Conservation (phyloP, 2,888 invertebrate genomes). For the Coleophora deauratella region DNA sequence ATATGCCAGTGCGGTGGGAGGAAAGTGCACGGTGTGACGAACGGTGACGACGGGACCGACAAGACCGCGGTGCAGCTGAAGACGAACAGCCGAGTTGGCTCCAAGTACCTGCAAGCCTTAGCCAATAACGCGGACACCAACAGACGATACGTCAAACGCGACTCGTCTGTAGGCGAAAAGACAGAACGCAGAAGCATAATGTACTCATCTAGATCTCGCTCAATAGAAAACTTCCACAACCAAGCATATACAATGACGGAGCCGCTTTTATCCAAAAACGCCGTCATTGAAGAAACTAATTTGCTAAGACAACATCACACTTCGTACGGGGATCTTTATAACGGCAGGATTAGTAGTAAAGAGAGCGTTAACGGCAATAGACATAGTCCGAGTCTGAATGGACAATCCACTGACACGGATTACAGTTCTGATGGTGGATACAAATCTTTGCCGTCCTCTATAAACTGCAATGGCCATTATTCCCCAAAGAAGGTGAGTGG, state of each 20-base stretch:
- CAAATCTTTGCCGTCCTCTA: conserved; percentile 68
- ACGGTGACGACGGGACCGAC: conserved; percentile 34
- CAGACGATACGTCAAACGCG: conserved; percentile 51
- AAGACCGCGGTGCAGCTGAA: conserved; percentile 46
- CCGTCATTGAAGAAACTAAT: conserved; percentile 48
- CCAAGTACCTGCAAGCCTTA: conserved; percentile 64
- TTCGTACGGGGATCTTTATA: conserved; percentile 62
- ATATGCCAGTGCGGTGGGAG: conserved; percentile 61
- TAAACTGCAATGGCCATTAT: conserved; percentile 44
- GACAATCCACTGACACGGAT: conserved; percentile 67
- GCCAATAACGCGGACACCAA: conserved; percentile 40
- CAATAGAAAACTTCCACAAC: conserved; percentile 65
- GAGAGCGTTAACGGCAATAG: conserved; percentile 58
- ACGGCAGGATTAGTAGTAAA: conserved; percentile 57
- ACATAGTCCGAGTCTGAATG: conserved; percentile 56
- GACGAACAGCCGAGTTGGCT: conserved; percentile 63
- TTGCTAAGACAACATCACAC: conserved; percentile 62
- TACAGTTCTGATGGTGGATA: conserved; percentile 70
- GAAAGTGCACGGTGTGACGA: conserved; percentile 49
- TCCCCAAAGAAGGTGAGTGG: conserved; percentile 65
- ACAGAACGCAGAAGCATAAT: conserved; percentile 39
- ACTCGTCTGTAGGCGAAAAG: conserved; percentile 54
- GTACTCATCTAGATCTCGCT: conserved; percentile 57
- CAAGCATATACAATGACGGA: conserved; percentile 40
- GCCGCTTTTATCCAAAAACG: conserved; percentile 33